Evolutionary conservation across 1,140 invertebrate species (phyloP), one percentile per base, ranked within the genome.

Genomic region (Trissolcus basalis): DNA sequence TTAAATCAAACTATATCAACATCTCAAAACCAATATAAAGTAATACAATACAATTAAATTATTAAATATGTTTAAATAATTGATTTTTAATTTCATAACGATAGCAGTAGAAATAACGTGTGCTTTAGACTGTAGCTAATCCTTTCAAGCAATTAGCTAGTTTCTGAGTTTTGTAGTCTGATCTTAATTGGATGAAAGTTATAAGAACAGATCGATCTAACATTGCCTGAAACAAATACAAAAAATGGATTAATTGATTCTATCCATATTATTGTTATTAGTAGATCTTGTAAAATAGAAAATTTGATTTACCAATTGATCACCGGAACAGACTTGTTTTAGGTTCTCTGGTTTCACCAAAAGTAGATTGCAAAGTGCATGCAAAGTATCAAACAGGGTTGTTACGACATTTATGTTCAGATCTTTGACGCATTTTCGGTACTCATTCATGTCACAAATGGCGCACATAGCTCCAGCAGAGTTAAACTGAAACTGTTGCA

Each of bases 391-490:
- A 89, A 99, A 99, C 14, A 98, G 88, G 43, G 94, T 93, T 14
- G 92, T 93, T 10, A 98, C 93, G 27, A 96, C 86, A 0, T 93
- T 90, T 32, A 95, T 91, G 61, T 93, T 90, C 81, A 96, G 91
- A 78, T 92, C 89, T 77, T 93, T 92, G 8, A 94, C 93, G 89
- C 93, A 96, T 84, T 93, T 96, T 32, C 97, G 90, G 85, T 95
- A 95, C 85, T 99, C 98, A 83, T 98, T 98, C 54, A 99, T 95
- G 90, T 99, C 98, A 89, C 96, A 99, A 70, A 99, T 98, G 1
- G 96, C 96, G 85, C 97, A 94, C 95, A 99, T 98, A 1, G 97
- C 97, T 59, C 97, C 98, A 63, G 96, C 93, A 13, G 95, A 96
- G 89, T 97, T 98, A 82, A 98, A 99, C 82, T 97, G 95, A 90